These are phyloP conservation scores for Vimba vimba DNA, from an alignment of 2,113 vertebrate species.

Conservation along the genomic window DNA sequence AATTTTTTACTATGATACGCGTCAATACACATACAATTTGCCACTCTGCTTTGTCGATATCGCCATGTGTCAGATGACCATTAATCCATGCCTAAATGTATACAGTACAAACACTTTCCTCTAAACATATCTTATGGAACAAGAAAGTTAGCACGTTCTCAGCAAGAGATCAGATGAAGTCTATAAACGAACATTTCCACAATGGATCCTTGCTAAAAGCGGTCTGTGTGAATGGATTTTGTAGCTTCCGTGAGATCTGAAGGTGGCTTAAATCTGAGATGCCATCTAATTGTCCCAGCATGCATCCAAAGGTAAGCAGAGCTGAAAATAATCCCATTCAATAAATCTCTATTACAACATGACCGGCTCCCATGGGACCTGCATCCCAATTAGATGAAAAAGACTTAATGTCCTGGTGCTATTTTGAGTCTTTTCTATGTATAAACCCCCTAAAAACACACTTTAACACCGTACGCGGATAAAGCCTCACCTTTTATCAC, in stretches of 20 bases:
- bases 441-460: neutral
- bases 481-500: neutral
- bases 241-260: neutral
- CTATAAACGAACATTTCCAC: constrained; percentile 14
- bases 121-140: neutral
- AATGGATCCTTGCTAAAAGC: neutral
- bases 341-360: constrained; percentile 46
- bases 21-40: neutral
- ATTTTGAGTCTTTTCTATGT: constrained; percentile 26
- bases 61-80: neutral
- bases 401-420: constrained; percentile 36
- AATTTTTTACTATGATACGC: neutral
- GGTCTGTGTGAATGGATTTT: constrained; percentile 6
- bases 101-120: neutral
- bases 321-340: constrained; percentile 49
- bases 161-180: neutral
- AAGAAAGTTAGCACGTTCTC: neutral
- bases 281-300: constrained; percentile 32
- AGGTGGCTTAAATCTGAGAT: neutral
- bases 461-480: neutral
- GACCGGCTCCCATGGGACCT: constrained; percentile 25
- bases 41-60: neutral
- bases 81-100: neutral
- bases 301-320: constrained; percentile 36
- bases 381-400: constrained; percentile 53